phyloP scores from a whole-genome alignment of 1,140 invertebrate genomes.

The Helicoverpa armigera region DNA sequence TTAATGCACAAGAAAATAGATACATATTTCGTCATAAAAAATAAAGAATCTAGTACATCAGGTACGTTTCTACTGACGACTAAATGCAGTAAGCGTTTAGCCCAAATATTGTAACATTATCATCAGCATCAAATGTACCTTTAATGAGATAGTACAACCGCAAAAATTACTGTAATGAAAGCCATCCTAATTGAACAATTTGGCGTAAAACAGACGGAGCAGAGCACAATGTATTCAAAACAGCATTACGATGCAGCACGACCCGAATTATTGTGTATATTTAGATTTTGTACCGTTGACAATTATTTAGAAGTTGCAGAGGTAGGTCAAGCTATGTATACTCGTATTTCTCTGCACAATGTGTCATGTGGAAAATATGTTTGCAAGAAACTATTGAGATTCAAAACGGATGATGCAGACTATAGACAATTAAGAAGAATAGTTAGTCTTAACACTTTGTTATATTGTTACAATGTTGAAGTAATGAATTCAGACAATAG shows the following conservation, averaged over 20 bases:
- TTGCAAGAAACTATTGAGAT: not conserved
- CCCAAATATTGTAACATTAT: not conserved
- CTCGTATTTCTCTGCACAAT: not conserved
- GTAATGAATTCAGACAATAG: too few relatives aligned
- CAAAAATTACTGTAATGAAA: conserved; percentile 31
- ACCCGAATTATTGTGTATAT: conserved; percentile 60
- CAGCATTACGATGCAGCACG: conserved; percentile 61
- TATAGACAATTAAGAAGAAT: not conserved
- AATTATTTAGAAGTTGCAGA: conserved; percentile 55
- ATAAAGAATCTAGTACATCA: too few relatives aligned
- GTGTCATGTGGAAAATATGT: not conserved
- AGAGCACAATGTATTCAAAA: conserved; percentile 54
- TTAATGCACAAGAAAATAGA: too few relatives aligned
- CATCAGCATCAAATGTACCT: not conserved
- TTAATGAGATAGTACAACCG: not conserved
- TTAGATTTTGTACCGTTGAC: conserved; percentile 57
- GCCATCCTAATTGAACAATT: conserved; percentile 39
- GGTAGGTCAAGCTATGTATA: conserved; percentile 27
- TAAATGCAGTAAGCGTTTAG: not conserved
- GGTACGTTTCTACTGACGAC: too few relatives aligned
- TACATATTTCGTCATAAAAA: too few relatives aligned
- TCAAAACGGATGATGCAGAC: not conserved
- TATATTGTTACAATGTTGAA: not conserved
- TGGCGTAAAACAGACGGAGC: conserved; percentile 29
- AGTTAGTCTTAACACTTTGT: too few relatives aligned